Percentiles rank a stretch among this genome's conserved stretches.
phyloP scores from a whole-genome alignment of 2,888 invertebrate genomes.

The Anarsia innoxiella region DNA sequence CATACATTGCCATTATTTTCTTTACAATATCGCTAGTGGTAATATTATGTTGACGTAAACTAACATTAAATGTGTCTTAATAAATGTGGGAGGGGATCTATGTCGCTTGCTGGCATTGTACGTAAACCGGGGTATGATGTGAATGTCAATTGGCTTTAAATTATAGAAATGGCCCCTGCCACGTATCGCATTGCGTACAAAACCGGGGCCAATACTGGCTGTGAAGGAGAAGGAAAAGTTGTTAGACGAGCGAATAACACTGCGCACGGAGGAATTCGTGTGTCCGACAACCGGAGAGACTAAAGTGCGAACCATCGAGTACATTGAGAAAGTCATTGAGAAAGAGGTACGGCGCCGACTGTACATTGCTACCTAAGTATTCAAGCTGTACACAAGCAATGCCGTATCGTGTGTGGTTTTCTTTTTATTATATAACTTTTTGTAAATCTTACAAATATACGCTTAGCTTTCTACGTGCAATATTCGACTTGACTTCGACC shows the following conservation, averaged over 20 bases:
- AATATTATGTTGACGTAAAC: conserved; percentile 28
- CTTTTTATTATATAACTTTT: conserved; percentile 28
- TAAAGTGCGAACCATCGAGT: conserved; percentile 92
- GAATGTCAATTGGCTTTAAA: conserved; percentile 71
- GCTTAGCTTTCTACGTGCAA: conserved; percentile 68
- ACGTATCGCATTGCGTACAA: conserved; percentile 91
- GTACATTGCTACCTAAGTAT: conserved; percentile 57
- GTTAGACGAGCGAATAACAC: conserved; percentile 90
- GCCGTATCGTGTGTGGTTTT: conserved; percentile 63
- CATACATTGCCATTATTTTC: neutral
- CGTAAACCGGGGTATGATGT: conserved; percentile 39
- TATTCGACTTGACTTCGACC: conserved; percentile 16
- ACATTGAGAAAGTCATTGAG: conserved; percentile 96
- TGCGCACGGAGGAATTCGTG: conserved; percentile 91
- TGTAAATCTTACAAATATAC: conserved; percentile 28
- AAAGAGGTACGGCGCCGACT: conserved; percentile 86
- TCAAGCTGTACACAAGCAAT: conserved; percentile 69
- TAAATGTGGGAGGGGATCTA: conserved; percentile 35
- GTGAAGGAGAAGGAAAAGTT: conserved; percentile 93
- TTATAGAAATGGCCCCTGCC: conserved; percentile 81
- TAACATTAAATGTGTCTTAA: conserved; percentile 31
- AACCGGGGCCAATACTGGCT: conserved; percentile 86
- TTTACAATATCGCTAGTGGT: conserved; percentile 14
- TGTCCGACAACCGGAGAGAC: conserved; percentile 90
- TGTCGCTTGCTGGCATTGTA: conserved; percentile 61